Evolutionary conservation across 2,888 invertebrate species (phyloP), one percentile per base, ranked within the genome.

Genomic region (Eupsilia transversa): DNA sequence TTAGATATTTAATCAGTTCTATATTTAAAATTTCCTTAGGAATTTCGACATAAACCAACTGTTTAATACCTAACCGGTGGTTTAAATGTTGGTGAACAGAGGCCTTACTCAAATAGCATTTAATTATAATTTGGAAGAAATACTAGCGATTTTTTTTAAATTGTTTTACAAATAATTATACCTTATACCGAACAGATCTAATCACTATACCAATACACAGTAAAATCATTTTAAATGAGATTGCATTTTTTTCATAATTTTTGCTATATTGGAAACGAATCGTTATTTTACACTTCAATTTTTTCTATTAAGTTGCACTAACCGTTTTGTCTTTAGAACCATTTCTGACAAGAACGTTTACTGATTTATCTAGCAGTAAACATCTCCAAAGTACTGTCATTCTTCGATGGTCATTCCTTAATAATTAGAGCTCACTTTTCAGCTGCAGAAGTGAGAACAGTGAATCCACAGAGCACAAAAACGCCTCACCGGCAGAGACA

Each of bases 401-500:
- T 70, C 7, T 3, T 35, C 3, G 27, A n/a, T 69, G 27, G 14
- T 57, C 9, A 74, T 72, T 38, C 12, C 27, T 20, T 46, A 27
- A 63, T 10, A 81, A 81, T 67, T 80, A 80, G 56, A 74, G 52
- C 54, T 64, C 43, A 46, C 17, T 54, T 56, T 56, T 54, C 52
- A n/a, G 14, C 23, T 46, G 14, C 12, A 70, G 46, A 70, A 77
- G 57, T 82, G 52, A 61, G 56, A 66, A 52, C 23, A 61, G 5
- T 23, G 27, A 33, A 33, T 65, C 10, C 20, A 65, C 33, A 65
- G 56, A 57, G 57, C n/a, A 57, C 10, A 3, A 64, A 17, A 46
- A 1, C 17, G 23, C 12, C 12, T 27, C 41, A 2, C 6, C 20
- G 23, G 14, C 7, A 20, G 3, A n/a, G 5, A 54, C 46, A n/a